Conservation (phyloP, 2,797 vertebrate genomes). For the Australoheros facetus region DNA sequence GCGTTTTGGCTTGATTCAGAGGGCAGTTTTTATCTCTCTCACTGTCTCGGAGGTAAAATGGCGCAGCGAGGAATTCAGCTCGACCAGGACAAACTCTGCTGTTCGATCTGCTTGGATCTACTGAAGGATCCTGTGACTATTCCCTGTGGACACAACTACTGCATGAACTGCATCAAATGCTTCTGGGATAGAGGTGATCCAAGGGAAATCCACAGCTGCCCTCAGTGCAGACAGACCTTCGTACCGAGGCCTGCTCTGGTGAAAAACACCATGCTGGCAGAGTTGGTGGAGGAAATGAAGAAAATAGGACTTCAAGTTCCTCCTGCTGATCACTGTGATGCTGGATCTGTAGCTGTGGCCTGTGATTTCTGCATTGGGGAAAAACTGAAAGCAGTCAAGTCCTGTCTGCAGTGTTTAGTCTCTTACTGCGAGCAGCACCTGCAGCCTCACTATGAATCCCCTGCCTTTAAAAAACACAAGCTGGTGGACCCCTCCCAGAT, state of each 20-base stretch:
- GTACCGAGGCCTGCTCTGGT: not conserved
- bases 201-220: constrained; percentile 10
- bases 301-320: constrained; percentile 1
- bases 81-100: constrained; percentile 17
- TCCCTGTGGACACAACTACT: constrained; percentile 17
- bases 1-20: not conserved
- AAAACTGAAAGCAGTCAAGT: constrained; percentile 21
- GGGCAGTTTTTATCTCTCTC: too few relatives aligned
- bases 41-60: not conserved
- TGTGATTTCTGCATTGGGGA: constrained; percentile 29
- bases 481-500: not conserved
- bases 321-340: constrained; percentile 12
- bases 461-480: constrained; percentile 21
- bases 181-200: not conserved
- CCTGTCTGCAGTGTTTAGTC: constrained; percentile 30
- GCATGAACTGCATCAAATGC: not conserved
- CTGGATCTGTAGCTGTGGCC: not conserved
- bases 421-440: constrained; percentile 35
- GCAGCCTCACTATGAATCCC: constrained; percentile 41
- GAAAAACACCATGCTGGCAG: constrained; percentile 40
- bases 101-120: constrained; percentile 32
- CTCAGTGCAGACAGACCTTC: constrained; percentile 30
- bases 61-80: constrained; percentile 10
- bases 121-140: constrained; percentile 31
- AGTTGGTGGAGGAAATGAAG: constrained; percentile 36